Evolutionary conservation across 2,113 vertebrate species (phyloP).

Genomic region (Argyrosomus japonicus): DNA sequence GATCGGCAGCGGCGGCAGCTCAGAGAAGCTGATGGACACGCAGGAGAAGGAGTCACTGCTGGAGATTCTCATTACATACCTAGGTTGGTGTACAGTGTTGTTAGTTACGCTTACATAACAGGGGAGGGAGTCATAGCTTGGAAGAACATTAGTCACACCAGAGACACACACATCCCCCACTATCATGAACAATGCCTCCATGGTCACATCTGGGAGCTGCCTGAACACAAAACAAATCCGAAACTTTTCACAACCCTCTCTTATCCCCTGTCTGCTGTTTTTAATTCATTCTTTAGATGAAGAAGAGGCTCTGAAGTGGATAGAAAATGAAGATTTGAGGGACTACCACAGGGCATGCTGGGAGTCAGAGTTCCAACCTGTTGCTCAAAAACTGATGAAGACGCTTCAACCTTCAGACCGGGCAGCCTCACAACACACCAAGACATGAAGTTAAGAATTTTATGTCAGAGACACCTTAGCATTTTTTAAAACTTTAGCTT

Average conservation of each 20-base stretch:
- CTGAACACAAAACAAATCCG: background rate
- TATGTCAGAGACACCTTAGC: background rate
- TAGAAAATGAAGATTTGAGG: slow-evolving; percentile 78
- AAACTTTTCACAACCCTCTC: background rate
- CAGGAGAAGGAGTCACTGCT: slow-evolving; percentile 79
- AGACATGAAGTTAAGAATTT: background rate
- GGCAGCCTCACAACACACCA: slow-evolving; percentile 18
- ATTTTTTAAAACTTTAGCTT: background rate
- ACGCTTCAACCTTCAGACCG: slow-evolving; percentile 79
- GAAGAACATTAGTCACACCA: slow-evolving; percentile 34
- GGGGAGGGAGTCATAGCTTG: slow-evolving; percentile 24
- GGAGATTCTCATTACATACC: slow-evolving; percentile 82
- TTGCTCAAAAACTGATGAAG: slow-evolving; percentile 88
- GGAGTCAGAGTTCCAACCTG: slow-evolving; percentile 93
- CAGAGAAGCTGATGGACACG: slow-evolving; percentile 73
- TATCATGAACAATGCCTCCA: background rate
- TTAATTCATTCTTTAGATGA: slow-evolving; percentile 81
- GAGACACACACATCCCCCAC: background rate
- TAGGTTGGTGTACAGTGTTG: slow-evolving; percentile 83
- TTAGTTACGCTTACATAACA: slow-evolving; percentile 39
- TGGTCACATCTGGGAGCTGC: slow-evolving; percentile 4
- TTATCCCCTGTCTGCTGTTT: background rate
- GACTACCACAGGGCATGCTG: slow-evolving; percentile 87
- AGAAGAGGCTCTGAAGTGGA: slow-evolving; percentile 83
- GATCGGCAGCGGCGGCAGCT: slow-evolving; percentile 68